These are phyloP conservation scores for Geotrypetes seraphini DNA, from an alignment of 2,797 vertebrate species.

Conservation along the genomic window DNA sequence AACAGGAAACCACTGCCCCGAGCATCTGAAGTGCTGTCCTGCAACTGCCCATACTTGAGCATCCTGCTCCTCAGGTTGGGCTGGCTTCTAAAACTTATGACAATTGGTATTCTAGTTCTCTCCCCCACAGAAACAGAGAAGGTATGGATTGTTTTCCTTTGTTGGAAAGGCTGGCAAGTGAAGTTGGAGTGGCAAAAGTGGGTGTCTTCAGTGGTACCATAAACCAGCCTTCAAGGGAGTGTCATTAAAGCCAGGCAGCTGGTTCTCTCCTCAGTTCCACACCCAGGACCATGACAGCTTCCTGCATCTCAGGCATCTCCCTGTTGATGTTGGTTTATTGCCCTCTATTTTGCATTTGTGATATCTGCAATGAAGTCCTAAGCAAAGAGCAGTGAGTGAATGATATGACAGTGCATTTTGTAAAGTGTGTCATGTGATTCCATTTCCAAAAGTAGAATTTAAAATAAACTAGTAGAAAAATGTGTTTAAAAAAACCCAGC, in stretches of 20 bases:
- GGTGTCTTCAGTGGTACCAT: too few species aligned
- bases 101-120: too few species aligned
- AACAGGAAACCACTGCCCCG: too few species aligned
- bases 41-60: too few species aligned
- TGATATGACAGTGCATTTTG: neutral
- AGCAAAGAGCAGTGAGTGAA: neutral
- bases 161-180: neutral
- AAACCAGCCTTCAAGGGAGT: constrained; percentile 3
- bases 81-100: too few species aligned
- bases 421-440: neutral
- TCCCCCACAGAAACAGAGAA: neutral
- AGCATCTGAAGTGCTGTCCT: too few species aligned
- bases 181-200: too few species aligned
- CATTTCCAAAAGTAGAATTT: too few species aligned
- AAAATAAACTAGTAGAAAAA: neutral
- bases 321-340: neutral
- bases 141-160: neutral
- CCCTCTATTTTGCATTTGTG: constrained; percentile 3
- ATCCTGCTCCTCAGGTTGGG: too few species aligned
- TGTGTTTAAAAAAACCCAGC: too few species aligned
- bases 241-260: constrained; percentile 10
- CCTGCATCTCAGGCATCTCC: neutral
- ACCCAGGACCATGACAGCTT: neutral
- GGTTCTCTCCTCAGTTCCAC: constrained; percentile 14
- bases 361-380: constrained; percentile 2